Evolutionary conservation across 2,888 invertebrate species (phyloP).

Genomic region (Pyrgus malvae): DNA sequence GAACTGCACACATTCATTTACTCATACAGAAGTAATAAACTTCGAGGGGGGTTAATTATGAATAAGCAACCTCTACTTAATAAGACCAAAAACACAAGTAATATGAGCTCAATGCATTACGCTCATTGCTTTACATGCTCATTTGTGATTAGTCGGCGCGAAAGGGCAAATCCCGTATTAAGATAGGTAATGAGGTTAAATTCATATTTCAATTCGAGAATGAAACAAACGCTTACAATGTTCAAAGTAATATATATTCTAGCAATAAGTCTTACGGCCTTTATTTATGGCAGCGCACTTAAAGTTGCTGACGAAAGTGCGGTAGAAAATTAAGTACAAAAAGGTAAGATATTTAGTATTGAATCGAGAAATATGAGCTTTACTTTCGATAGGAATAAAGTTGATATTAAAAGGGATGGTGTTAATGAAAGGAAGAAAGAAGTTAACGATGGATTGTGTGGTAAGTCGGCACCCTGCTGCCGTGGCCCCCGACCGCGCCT

Average conservation of each 20-base stretch:
- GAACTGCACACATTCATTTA: constrained; percentile 60
- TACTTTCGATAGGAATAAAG: constrained; percentile 59
- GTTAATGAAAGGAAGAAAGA: constrained; percentile 80
- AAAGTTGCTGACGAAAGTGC: constrained; percentile 74
- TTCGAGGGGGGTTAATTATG: constrained; percentile 79
- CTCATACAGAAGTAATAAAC: constrained; percentile 78
- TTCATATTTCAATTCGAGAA: constrained; percentile 52
- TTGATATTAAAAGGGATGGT: constrained; percentile 63
- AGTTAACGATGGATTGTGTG: constrained; percentile 83
- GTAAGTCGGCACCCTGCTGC: constrained; percentile 82
- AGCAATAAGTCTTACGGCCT: constrained; percentile 55
- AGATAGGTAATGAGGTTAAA: constrained; percentile 83
- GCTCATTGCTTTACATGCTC: constrained; percentile 81
- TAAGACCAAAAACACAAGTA: constrained; percentile 68
- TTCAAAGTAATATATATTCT: constrained; percentile 58
- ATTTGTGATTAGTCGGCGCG: constrained; percentile 82
- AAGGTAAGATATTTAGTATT: constrained; percentile 66
- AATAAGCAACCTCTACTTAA: constrained; percentile 69
- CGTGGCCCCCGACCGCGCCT: constrained; percentile 79
- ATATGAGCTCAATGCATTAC: constrained; percentile 78
- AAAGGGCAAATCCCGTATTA: constrained; percentile 82
- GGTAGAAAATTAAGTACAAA: constrained; percentile 77
- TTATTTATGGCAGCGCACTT: constrained; percentile 50
- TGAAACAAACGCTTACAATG: constrained; percentile 43
- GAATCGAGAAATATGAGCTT: constrained; percentile 63